These are phyloP conservation scores for Nudaria mundana DNA, from an alignment of 2,888 invertebrate genomes.

Conservation along the genomic window DNA sequence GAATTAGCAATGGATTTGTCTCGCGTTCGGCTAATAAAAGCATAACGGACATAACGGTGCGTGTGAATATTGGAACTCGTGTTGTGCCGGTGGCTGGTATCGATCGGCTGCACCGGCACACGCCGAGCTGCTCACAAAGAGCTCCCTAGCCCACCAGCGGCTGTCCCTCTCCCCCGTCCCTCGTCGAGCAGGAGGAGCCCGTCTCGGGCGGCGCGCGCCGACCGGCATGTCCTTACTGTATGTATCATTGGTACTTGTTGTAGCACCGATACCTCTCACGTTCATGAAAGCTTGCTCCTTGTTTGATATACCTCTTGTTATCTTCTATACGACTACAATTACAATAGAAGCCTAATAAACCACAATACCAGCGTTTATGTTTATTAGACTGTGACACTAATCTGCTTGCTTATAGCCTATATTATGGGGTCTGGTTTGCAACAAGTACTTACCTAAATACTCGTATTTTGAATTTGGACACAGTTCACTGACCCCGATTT, in stretches of 20 bases:
- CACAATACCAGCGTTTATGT: too few relatives aligned
- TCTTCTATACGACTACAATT: not conserved
- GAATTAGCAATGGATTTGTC: too few relatives aligned
- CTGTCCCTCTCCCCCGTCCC: conserved; percentile 14
- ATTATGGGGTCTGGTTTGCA: too few relatives aligned
- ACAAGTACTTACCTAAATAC: too few relatives aligned
- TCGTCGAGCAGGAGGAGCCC: not conserved
- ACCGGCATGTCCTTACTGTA: conserved; percentile 14
- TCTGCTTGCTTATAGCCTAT: too few relatives aligned
- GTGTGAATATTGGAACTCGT: too few relatives aligned
- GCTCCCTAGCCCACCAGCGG: too few relatives aligned
- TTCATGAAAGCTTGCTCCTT: not conserved
- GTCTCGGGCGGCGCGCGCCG: conserved; percentile 6
- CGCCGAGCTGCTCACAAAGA: conserved; percentile 49
- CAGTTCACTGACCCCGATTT: conserved; percentile 11
- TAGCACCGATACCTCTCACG: too few relatives aligned
- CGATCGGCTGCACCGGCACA: conserved; percentile 52
- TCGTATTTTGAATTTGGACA: conserved; percentile 8
- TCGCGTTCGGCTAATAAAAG: too few relatives aligned
- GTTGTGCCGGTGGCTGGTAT: conserved; percentile 40
- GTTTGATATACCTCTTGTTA: not conserved
- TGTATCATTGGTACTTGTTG: not conserved
- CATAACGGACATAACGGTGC: too few relatives aligned
- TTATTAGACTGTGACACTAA: too few relatives aligned
- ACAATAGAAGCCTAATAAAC: too few relatives aligned